Base-by-base conservation (phyloP, 1,140 invertebrate species). In the Aphelinus atriplicis region DNA sequence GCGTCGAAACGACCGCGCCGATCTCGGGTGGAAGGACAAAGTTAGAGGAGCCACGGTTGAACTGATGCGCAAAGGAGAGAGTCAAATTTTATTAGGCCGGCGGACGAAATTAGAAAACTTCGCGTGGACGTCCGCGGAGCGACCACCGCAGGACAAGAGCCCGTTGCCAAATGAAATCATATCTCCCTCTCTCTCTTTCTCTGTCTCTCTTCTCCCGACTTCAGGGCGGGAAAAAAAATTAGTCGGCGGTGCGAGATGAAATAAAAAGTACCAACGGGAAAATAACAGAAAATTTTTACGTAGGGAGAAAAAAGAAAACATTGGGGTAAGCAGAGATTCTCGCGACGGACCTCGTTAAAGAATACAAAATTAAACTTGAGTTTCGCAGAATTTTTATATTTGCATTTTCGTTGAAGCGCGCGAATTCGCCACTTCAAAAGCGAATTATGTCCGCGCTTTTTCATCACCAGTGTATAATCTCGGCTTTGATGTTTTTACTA, bases 81-180 rank as follows among this genome's bases (percentile, higher is more conserved):
- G 55, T 63, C 50, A 64, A 71, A 71, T 71, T 64, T 71, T 71
- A 71, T 64, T 64, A 56, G 70, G 50, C 60, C 46, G 50, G 66
- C 53, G 43, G 65, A 65, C 43, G 46, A 48, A 69, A 69, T 69
- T 57, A 58, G 67, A 69, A 69, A 69, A 69, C 43, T 69, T 69
- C 10, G 56, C 45, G 51, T 9, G 3, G 48, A 9, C 26, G 26
- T 26, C 26, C 26, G 26, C 26, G 26, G 26, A 26, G 26, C 26
- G 26, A 26, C 26, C 0, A 26, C 26, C 26, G 26, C 26, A 26
- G 26, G 26, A n/a, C 57, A 3, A 26, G 57, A 26, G 57, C 26
- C 3, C 57, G 57, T 2, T n/a, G 67, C 46, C 42, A 60, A 69
- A 57, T 69, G 3, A 69, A 69, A 69, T 69, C 56, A 48, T 56